A percentile compares a stretch with the other conserved stretches of the same genome.
Evolutionary conservation across 1,140 invertebrate genomes (phyloP).

Genomic region (Episyrphus balteatus): DNA sequence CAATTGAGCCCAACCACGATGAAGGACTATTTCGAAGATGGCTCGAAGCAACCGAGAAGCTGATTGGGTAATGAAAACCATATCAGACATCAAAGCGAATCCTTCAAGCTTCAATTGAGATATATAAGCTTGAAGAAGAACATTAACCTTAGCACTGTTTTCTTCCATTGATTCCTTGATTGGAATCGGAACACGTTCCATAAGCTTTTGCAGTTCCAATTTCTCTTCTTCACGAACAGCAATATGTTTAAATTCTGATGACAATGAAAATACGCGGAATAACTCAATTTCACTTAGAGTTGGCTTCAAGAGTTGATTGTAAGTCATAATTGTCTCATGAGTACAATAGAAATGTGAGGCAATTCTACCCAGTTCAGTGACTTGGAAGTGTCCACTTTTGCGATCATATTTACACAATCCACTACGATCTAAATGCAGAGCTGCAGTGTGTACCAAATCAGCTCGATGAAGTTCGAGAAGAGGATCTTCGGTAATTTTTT

Average conservation of each 20-base stretch:
- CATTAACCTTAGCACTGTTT: conserved; percentile 89
- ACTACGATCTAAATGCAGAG: conserved; percentile 79
- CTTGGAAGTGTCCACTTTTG: conserved; percentile 86
- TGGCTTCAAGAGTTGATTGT: conserved; percentile 93
- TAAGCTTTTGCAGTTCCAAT: conserved; percentile 90
- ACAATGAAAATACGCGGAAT: conserved; percentile 98
- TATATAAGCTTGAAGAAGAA: conserved; percentile 94
- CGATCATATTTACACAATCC: conserved; percentile 93
- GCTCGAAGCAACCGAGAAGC: conserved; percentile 90
- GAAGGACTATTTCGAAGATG: conserved; percentile 90
- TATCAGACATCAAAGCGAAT: conserved; percentile 97
- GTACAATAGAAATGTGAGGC: conserved; percentile 98
- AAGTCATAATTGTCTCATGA: conserved; percentile 91
- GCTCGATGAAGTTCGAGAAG: conserved; percentile 80
- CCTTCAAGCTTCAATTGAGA: conserved; percentile 97
- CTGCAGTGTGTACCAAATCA: conserved; percentile 94
- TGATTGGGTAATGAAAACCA: conserved; percentile 98
- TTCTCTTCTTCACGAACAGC: conserved; percentile 97
- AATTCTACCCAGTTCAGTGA: conserved; percentile 90
- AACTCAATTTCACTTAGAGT: conserved; percentile 96
- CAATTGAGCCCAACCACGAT: conserved; percentile 91
- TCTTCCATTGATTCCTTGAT: conserved; percentile 99
- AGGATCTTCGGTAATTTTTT: conserved; percentile 70
- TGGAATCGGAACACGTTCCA: conserved; percentile 96
- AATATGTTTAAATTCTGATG: conserved; percentile 85